Evolutionary conservation across 1,140 invertebrate genomes (phyloP).

Genomic region (Drosophila grimshawi): DNA sequence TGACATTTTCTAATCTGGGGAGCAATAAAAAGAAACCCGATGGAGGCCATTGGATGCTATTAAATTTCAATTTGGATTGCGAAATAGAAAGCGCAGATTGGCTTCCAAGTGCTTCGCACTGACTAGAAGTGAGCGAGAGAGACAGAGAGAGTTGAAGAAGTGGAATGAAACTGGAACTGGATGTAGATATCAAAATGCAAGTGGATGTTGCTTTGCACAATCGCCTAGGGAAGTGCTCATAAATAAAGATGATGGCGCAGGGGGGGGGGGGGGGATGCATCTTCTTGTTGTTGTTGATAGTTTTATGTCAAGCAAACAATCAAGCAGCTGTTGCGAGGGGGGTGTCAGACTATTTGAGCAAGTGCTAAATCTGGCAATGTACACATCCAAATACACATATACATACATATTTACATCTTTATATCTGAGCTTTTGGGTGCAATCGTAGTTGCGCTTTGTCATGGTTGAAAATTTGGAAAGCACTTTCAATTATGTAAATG

Average conservation of each 20-base stretch:
- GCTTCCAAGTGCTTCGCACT: conserved; percentile 23
- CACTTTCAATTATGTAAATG: conserved; percentile 73
- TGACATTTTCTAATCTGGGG: conserved; percentile 50
- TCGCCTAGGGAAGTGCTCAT: conserved; percentile 13
- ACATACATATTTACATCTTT: background rate
- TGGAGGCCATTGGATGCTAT: conserved; percentile 35
- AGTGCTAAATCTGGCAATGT: conserved; percentile 18
- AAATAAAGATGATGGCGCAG: background rate
- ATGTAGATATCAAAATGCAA: conserved; percentile 27
- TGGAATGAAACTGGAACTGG: conserved; percentile 21
- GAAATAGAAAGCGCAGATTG: conserved; percentile 74
- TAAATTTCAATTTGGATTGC: conserved; percentile 71
- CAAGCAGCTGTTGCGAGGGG: background rate
- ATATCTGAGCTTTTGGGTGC: background rate
- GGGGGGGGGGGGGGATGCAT: background rate
- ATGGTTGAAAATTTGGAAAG: conserved; percentile 39
- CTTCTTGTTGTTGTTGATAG: background rate
- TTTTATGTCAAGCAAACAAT: background rate
- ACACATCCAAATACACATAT: background rate
- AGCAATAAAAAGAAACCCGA: conserved; percentile 11
- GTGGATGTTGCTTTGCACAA: conserved; percentile 45
- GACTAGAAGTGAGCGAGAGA: background rate
- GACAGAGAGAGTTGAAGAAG: conserved; percentile 26
- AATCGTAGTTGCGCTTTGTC: conserved; percentile 8
- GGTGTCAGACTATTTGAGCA: background rate